phyloP scores from a whole-genome alignment of 2,888 invertebrate species.

The Melinopterus prodromus region DNA sequence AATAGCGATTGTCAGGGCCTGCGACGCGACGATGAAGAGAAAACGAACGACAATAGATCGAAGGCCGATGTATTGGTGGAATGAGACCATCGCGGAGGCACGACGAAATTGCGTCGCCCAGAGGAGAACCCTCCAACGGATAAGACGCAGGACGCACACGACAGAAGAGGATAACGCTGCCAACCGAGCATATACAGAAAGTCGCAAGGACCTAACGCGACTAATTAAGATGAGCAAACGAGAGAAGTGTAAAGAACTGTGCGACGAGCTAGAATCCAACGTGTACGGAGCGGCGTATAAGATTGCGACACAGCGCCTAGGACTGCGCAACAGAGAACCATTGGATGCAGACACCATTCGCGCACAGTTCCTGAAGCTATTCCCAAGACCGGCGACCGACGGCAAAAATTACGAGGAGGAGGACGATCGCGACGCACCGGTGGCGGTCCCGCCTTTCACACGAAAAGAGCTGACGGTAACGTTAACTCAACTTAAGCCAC shows the following conservation, averaged over 20 bases:
- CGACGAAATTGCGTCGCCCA: background rate
- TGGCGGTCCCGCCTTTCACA: background rate
- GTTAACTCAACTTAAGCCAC: no score
- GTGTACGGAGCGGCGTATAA: constrained; percentile 27
- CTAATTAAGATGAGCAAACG: constrained; percentile 18
- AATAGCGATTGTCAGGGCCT: background rate
- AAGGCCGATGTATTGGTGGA: background rate
- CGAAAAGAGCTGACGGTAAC: no score
- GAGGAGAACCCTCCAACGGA: background rate
- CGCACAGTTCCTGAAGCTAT: constrained; percentile 7
- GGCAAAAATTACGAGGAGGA: background rate
- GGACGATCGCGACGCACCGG: background rate
- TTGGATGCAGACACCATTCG: background rate
- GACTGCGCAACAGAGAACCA: background rate
- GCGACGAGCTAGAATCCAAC: constrained; percentile 23
- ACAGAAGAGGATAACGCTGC: background rate
- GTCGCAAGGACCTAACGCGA: constrained; percentile 6
- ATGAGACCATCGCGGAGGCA: background rate
- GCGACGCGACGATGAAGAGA: no score
- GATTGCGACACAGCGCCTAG: constrained; percentile 25
- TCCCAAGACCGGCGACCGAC: background rate
- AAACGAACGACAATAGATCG: background rate
- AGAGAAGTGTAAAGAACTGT: constrained; percentile 26
- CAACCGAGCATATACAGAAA: constrained; percentile 18
- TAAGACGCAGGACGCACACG: constrained; percentile 13